Evolutionary conservation across 2,113 vertebrate species (phyloP).

Genomic region (Xiphophorus couchianus): DNA sequence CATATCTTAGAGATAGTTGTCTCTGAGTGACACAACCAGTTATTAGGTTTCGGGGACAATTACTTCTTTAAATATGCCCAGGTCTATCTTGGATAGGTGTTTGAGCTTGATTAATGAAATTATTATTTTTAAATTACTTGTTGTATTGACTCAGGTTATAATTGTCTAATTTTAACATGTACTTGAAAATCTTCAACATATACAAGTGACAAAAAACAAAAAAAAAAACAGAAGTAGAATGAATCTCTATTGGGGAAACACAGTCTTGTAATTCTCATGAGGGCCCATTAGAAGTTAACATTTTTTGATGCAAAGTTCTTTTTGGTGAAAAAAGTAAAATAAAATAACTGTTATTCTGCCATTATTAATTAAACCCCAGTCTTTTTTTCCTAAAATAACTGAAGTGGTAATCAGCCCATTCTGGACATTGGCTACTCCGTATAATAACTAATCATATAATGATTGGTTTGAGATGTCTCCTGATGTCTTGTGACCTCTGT

Average conservation of each 20-base stretch:
- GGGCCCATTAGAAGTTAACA: background rate
- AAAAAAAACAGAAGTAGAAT: no score
- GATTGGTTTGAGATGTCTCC: constrained; percentile 28
- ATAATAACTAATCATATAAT: constrained; percentile 33
- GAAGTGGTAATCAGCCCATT: constrained; percentile 1
- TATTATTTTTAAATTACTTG: no score
- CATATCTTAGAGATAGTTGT: no score
- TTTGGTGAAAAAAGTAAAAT: background rate
- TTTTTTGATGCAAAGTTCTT: background rate
- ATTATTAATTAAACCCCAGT: background rate
- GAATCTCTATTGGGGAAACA: background rate
- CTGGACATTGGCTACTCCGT: constrained; percentile 2
- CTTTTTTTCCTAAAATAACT: constrained; percentile 18
- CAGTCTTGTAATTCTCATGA: background rate
- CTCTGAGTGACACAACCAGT: no score
- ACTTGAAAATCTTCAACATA: background rate
- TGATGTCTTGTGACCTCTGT: constrained; percentile 57
- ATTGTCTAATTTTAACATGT: no score
- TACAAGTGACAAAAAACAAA: background rate
- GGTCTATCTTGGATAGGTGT: no score
- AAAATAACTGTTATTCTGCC: background rate
- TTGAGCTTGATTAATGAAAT: no score
- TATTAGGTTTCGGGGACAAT: no score
- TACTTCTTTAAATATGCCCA: no score
- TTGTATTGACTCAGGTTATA: no score